Evolutionary conservation across 2,888 invertebrate genomes (phyloP), one percentile per base, ranked within the genome.

Genomic region (Eledone cirrhosa): DNA sequence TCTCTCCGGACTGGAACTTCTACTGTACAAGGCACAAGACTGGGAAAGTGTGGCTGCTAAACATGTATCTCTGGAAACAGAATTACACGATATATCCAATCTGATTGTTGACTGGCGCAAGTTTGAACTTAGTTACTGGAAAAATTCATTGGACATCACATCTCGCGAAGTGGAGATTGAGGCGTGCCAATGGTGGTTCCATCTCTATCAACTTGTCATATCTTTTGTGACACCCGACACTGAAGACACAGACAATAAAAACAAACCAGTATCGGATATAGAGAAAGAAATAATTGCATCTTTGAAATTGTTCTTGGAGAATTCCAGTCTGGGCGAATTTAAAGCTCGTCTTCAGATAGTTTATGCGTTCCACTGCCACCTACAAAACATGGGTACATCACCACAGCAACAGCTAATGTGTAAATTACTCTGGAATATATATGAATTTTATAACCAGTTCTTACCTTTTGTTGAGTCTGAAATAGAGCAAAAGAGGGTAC

Each of bases 41-140:
- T 98, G 98, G 98, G 96, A 98, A 90, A 94, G 94, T 85, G 95
- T 95, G 84, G 97, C 98, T 0, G 96, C 96, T 86, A 94, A 93
- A 83, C 95, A 94, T 11, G 96, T 98, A 80, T 96, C 96, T 82
- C 91, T 99, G 87, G 93, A 93, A 0, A 92, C 93, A 0, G 93
- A 95, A 80, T 93, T 96, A n/a, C 90, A 93, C 47, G 93, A 93
- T 47, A 92, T 99, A 1, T 95, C 95, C 0, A 93, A 94, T 81
- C 94, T 95, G 87, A 95, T 99, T 77, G 94, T 98, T 75, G 93
- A 94, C 77, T 99, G 98, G 98, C 93, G 98, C 80, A 95, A 95
- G 89, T 90, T 97, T 41, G 98, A 99, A 90, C 92, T 99, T 85
- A 93, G 93, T 80, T 94, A 94, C 87, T 98, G 98, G 98, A 95